Evolutionary conservation across 2,888 invertebrate species (phyloP), one percentile per base, ranked within the genome.

Genomic region (Campoplex nolae): DNA sequence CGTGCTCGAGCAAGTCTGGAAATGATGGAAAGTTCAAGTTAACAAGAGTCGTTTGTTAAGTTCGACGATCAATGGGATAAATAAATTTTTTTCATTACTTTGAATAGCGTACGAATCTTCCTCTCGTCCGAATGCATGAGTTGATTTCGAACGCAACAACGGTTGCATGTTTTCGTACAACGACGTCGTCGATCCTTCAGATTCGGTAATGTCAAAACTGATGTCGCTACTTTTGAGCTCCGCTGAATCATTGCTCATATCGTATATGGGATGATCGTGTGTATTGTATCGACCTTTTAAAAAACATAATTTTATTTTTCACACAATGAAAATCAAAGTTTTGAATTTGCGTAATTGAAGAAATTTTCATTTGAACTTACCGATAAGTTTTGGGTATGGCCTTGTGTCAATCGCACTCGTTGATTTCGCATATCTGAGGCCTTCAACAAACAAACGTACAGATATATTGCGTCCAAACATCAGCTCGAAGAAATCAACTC

Each of bases 391-490:
- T 38, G 83, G 87, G 67, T 81, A 88, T 32, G 90, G 74, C 77
- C 90, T 90, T 58, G 89, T 86, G 74, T 92, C 89, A 76, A 93
- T 91, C 9, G 91, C 92, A 88, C 91, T 89, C 73, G 91, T 92
- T 68, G 93, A 93, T 91, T 92, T 92, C 67, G 91, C 90, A 45
- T 90, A 91, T 80, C 92, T 90, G 79, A 93, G 90, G 75, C 90
- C 93, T 92, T 90, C 38, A 90, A 91, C 23, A 6, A 78, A 48
- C n/a, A 13, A 70, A 84, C 32, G 45, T 13, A 38, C 7, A 71
- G 4, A 51, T 23, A 13, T 35, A 38, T 32, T 62, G 16, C 4
- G 28, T 32, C 32, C 51, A 18, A 51, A 16, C 6, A n/a, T 51
- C 7, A 18, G n/a, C n/a, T n/a, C 42, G 42, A 42, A 1, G 42